A percentile compares a stretch with the other conserved stretches of the same genome.
Evolutionary conservation across 1,140 invertebrate genomes (phyloP).

Genomic region (Ceratoteleas bidentatus): DNA sequence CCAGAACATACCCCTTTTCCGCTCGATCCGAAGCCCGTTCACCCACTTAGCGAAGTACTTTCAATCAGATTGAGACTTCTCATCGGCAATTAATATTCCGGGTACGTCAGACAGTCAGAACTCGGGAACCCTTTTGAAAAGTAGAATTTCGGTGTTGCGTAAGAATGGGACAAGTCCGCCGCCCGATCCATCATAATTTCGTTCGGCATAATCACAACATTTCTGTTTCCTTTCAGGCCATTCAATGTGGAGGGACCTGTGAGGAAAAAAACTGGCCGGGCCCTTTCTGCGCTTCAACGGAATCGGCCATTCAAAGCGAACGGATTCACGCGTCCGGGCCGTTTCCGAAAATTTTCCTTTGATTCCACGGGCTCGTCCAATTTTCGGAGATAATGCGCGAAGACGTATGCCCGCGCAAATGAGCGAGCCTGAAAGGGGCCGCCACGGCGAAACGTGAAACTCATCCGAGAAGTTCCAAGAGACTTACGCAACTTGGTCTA

Average conservation of each 20-base stretch:
- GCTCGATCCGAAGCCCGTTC: constrained; percentile 1
- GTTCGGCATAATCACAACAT: constrained; percentile 48
- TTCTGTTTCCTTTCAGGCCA: constrained; percentile 36
- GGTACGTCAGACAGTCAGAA: constrained; percentile 1
- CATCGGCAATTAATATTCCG: constrained; percentile 11
- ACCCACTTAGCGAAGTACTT: constrained; percentile 15
- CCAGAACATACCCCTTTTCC: too few relatives aligned
- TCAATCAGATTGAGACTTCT: constrained; percentile 7
- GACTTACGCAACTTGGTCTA: too few relatives aligned
- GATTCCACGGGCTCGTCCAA: constrained; percentile 24
- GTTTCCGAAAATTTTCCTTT: constrained; percentile 52
- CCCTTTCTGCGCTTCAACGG: constrained; percentile 37
- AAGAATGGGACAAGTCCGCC: constrained; percentile 14
- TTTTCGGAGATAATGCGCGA: constrained; percentile 39
- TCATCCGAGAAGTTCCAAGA: constrained; percentile 49
- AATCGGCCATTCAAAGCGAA: constrained; percentile 33
- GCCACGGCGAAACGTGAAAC: constrained; percentile 57
- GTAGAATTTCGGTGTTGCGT: constrained; percentile 2
- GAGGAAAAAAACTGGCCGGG: constrained; percentile 21
- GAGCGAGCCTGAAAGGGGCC: constrained; percentile 41
- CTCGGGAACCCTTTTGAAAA: constrained; percentile 22
- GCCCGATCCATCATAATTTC: constrained; percentile 51
- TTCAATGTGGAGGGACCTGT: constrained; percentile 46
- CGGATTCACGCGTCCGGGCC: constrained; percentile 30
- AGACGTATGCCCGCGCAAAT: constrained; percentile 28